Percentiles rank a stretch among this genome's conserved stretches.
These are phyloP conservation scores for Cinclus mexicanus DNA, from an alignment of 2,113 vertebrate genomes.

Conservation along the genomic window DNA sequence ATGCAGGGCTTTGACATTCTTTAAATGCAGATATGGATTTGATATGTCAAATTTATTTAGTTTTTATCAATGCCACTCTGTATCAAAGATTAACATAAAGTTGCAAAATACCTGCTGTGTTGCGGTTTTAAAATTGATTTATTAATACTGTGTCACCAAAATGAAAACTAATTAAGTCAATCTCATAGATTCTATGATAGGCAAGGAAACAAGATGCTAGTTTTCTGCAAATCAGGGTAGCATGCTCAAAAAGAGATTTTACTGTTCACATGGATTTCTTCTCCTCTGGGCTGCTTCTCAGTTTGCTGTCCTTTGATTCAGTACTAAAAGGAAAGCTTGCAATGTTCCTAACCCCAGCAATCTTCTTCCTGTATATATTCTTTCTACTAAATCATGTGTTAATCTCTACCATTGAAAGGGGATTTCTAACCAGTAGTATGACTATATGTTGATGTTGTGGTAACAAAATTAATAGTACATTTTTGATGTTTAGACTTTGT, in stretches of 20 bases:
- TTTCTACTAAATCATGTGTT: neutral
- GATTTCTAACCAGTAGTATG: neutral
- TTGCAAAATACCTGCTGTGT: neutral
- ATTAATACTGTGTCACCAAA: neutral
- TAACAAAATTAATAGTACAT: neutral
- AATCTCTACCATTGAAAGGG: neutral
- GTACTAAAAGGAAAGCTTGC: neutral
- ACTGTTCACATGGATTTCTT: neutral
- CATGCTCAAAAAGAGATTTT: neutral
- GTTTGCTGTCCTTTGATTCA: neutral
- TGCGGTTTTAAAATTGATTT: neutral
- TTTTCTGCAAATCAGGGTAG: neutral
- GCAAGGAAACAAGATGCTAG: neutral
- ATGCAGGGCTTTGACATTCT: neutral
- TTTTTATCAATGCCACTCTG: neutral
- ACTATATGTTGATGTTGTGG: neutral
- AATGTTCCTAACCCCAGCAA: neutral
- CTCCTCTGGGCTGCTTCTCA: neutral
- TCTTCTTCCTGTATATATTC: neutral
- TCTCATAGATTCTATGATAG: neutral
- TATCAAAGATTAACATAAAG: neutral
- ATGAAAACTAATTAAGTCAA: neutral
- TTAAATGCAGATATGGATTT: neutral
- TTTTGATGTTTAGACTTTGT: neutral
- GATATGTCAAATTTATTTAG: neutral